Base-by-base conservation (phyloP, 2,797 vertebrate species). In the Vipera ursinii region DNA sequence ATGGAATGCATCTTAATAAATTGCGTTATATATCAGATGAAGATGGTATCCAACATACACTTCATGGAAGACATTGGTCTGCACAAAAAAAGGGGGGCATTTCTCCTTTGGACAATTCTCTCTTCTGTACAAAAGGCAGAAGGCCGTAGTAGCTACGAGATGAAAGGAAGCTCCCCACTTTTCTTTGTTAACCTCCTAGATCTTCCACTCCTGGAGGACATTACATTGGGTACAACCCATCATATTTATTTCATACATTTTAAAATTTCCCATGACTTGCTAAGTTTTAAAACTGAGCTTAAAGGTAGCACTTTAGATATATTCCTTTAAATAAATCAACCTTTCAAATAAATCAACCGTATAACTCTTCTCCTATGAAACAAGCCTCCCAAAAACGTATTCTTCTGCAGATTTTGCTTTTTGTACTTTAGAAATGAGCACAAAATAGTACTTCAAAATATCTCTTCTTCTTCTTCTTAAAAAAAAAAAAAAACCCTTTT, bases 381-480 rank as follows among this genome's bases (percentile, higher is more conserved):
- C 78, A 92, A 90, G 53, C 48, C 85, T 82, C 55, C 63, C 56
- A 3, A n/a, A 61, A 92, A 90, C 15, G 28, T 51, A 20, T 15
- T 88, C 65, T 89, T 92, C 57, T 69, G 28, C 91, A 8, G 92
- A 91, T 7, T 59, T 89, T 87, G 57, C 82, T 78, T 93, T 89
- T 85, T 93, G 92, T 92, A 89, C 65, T 85, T 92, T 26, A 91
- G 91, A 95, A 91, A 44, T 94, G 92, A 87, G 56, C 24, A 55
- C 8, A 69, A 6, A 38, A 9, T 93, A 87, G 82, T 22, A 56
- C 88, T 93, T 95, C 92, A 92, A 51, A 92, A 57, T 24, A 92
- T 8, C 17, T 56, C 55, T n/a, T 48, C 57, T 26, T 61, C 28
- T 28, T 61, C 26, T 63, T 4, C 3, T n/a, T n/a, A n/a, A n/a